Evolutionary conservation across 1,140 invertebrate genomes (phyloP).

Genomic region (Homarus americanus): DNA sequence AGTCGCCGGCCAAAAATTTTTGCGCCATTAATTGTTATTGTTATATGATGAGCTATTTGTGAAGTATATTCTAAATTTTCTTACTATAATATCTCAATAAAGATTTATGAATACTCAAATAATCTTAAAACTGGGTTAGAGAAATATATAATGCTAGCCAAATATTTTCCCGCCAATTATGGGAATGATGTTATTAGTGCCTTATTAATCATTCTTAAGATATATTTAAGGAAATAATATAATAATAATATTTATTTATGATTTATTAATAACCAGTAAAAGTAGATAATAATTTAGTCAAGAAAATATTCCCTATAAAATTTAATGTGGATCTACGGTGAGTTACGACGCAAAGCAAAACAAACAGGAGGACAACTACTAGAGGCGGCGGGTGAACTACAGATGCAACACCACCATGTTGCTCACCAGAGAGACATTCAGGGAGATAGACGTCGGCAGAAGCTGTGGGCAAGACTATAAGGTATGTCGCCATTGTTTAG

Average conservation of each 20-base stretch:
- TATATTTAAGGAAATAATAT: neutral
- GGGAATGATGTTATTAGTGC: neutral
- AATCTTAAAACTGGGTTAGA: too few species aligned
- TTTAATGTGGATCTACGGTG: neutral
- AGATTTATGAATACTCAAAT: too few species aligned
- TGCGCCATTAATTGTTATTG: too few species aligned
- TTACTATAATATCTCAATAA: too few species aligned
- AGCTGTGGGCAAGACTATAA: conserved; percentile 28
- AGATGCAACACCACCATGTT: conserved; percentile 8
- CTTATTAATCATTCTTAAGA: neutral
- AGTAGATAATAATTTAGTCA: neutral
- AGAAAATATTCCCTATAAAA: neutral
- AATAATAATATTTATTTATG: neutral
- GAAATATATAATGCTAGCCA: too few species aligned
- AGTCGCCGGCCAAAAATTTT: too few species aligned
- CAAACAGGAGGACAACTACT: conserved; percentile 2
- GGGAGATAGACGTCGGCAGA: neutral
- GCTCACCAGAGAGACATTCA: conserved; percentile 31
- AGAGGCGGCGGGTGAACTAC: neutral
- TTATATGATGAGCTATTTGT: too few species aligned
- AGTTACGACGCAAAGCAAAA: conserved; percentile 31
- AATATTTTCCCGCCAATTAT: neutral
- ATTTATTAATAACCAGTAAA: too few species aligned
- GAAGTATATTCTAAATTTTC: too few species aligned
- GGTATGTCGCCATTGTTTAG: neutral